Percentiles rank a stretch among this genome's conserved stretches.
These are phyloP conservation scores for Melospiza melodia DNA, from an alignment of 2,113 vertebrate genomes.

Conservation along the genomic window DNA sequence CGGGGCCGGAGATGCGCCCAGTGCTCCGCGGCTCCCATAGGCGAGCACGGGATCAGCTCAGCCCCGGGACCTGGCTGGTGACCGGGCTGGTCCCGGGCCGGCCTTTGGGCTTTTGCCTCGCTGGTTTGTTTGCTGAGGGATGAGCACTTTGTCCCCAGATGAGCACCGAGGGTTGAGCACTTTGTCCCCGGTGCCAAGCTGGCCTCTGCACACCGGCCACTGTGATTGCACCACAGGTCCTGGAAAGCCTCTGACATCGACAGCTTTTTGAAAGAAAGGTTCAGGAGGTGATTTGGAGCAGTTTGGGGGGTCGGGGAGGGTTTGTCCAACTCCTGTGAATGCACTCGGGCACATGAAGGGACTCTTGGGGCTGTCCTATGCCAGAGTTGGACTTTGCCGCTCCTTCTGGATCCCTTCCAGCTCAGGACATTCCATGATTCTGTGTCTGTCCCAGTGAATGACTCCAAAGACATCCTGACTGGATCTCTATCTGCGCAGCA, in stretches of 20 bases:
- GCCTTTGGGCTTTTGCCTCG: not conserved
- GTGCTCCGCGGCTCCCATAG: too few species aligned
- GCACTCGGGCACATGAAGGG: not conserved
- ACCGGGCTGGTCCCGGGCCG: not conserved
- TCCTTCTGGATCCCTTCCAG: not conserved
- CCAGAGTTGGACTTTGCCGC: not conserved
- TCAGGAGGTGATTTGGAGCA: not conserved
- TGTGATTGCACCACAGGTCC: not conserved
- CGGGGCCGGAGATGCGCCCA: too few species aligned
- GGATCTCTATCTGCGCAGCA: not conserved
- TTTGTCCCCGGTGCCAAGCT: slow-evolving; percentile 7
- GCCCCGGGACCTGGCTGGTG: not conserved
- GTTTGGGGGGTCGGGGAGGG: too few species aligned
- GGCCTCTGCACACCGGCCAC: not conserved
- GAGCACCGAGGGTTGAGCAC: not conserved
- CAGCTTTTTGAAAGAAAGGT: not conserved
- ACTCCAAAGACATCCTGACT: not conserved
- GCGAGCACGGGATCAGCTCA: not conserved
- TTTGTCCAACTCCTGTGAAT: not conserved
- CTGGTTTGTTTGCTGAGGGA: not conserved
- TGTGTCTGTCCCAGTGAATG: not conserved
- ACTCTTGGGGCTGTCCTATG: not conserved
- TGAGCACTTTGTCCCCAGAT: slow-evolving; percentile 15
- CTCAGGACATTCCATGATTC: not conserved
- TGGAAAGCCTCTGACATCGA: not conserved